These are phyloP conservation scores for Mongoloraphidia duomilia DNA, from an alignment of 2,888 invertebrate species.

Conservation along the genomic window DNA sequence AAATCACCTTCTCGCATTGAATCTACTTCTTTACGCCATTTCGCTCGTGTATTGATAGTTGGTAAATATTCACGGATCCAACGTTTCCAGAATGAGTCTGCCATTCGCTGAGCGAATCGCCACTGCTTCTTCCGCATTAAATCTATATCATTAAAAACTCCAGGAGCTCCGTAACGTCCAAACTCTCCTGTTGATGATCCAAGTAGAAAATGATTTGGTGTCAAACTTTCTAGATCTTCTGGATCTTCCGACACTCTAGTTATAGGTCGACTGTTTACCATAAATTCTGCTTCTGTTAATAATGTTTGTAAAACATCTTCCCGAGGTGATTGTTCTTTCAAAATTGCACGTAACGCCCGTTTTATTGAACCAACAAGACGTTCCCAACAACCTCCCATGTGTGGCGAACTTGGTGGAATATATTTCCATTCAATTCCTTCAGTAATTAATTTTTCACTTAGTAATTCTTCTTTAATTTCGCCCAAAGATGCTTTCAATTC, in stretches of 20 bases:
- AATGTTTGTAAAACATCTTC: too few relatives aligned
- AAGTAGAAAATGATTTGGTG: not conserved
- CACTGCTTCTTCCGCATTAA: not conserved
- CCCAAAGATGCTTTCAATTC: conserved; percentile 3
- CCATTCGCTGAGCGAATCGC: not conserved
- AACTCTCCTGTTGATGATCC: too few relatives aligned
- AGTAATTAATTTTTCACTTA: too few relatives aligned
- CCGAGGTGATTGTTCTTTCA: too few relatives aligned
- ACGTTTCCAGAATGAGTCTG: conserved; percentile 11
- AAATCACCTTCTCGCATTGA: conserved; percentile 3
- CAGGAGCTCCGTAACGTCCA: too few relatives aligned
- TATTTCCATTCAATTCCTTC: too few relatives aligned
- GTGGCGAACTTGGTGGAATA: too few relatives aligned
- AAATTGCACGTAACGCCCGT: too few relatives aligned
- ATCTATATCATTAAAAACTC: too few relatives aligned
- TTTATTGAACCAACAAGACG: too few relatives aligned
- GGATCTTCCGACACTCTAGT: not conserved
- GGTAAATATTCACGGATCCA: conserved; percentile 13
- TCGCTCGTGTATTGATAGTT: conserved; percentile 3
- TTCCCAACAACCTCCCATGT: too few relatives aligned
- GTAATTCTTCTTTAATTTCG: too few relatives aligned
- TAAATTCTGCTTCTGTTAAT: not conserved
- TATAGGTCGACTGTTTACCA: not conserved
- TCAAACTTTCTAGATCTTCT: not conserved
- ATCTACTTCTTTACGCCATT: not conserved